These are phyloP conservation scores for Erebia aethiops DNA, from an alignment of 2,888 invertebrate genomes.

Conservation along the genomic window DNA sequence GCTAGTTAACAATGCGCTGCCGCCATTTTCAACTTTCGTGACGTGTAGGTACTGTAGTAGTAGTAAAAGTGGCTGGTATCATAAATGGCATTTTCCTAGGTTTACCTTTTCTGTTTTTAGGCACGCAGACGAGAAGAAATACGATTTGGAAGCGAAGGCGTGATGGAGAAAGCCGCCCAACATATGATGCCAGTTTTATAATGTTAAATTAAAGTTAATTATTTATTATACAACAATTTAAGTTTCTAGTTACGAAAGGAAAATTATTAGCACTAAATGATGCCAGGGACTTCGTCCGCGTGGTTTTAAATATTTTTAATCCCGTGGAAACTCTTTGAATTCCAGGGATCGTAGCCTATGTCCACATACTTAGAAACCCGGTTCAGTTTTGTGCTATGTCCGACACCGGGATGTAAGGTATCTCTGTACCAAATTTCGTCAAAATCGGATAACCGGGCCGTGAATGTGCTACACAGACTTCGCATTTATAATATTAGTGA, in stretches of 20 bases:
- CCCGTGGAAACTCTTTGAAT: too few species aligned
- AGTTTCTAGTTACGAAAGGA: not conserved
- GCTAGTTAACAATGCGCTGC: not conserved
- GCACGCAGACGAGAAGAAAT: slow-evolving; percentile 74
- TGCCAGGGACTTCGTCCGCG: too few species aligned
- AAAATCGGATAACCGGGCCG: too few species aligned
- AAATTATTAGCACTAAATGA: too few species aligned
- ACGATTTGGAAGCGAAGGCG: slow-evolving; percentile 71
- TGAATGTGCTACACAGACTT: too few species aligned
- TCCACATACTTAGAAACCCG: too few species aligned
- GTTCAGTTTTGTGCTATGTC: too few species aligned
- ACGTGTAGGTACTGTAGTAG: not conserved
- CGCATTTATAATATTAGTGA: too few species aligned
- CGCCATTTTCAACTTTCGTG: not conserved
- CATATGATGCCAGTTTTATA: slow-evolving; percentile 37
- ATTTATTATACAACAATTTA: slow-evolving; percentile 9
- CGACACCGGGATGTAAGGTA: too few species aligned
- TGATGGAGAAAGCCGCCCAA: slow-evolving; percentile 49
- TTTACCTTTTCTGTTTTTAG: slow-evolving; percentile 59
- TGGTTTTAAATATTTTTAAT: too few species aligned
- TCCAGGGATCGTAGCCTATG: too few species aligned
- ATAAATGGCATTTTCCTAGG: slow-evolving; percentile 31
- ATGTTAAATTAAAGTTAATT: not conserved
- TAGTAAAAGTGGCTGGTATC: not conserved
- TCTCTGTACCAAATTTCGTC: too few species aligned